Base-by-base conservation (phyloP, 2,113 vertebrate species). In the Poeciliopsis prolifica region DNA sequence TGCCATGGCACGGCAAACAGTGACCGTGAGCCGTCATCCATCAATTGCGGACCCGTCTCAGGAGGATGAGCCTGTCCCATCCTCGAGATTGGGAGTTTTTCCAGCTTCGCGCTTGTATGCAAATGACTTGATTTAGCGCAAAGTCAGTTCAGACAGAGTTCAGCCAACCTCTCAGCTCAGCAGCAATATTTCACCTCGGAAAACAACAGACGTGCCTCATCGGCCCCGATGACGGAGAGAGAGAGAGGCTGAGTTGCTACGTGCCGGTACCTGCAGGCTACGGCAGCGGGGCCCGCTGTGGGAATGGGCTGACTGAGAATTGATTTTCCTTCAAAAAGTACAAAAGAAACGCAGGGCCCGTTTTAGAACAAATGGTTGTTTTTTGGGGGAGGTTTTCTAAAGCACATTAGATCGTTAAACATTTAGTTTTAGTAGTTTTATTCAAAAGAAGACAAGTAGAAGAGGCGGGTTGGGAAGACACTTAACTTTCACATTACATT, bases 91-190 rank as follows among this genome's bases (percentile, higher is more conserved):
- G 74, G 74, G 61, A 26, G 76, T 74, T 75, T 64, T 68, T 75
- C 79, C 74, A 80, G 48, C 72, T 14, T 19, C 62, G 19, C 31
- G 63, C 70, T 75, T 40, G 15, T 72, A 82, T 73, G 67, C 73
- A 87, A 80, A 79, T 80, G 0, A 74, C 68, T 80, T 72, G 22
- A 33, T 68, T 64, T 28, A 26, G 15, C 67, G 48, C 28, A 65
- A 70, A 68, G 61, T 63, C 63, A 80, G 83, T 78, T 81, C 68
- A 85, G 71, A 37, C 48, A 24, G 62, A 82, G 78, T 84, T 84
- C 76, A 83, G 87, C 84, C 84, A 78, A 64, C 67, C n/a, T 72
- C 58, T 65, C 33, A 51, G 35, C 68, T 81, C 31, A 74, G 74
- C 42, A 74, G 74, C 29, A 70, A 82, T 74, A 71, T 70, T 82